These are phyloP conservation scores for Saccostrea cuccullata DNA, from an alignment of 1,140 invertebrate species.

Conservation along the genomic window DNA sequence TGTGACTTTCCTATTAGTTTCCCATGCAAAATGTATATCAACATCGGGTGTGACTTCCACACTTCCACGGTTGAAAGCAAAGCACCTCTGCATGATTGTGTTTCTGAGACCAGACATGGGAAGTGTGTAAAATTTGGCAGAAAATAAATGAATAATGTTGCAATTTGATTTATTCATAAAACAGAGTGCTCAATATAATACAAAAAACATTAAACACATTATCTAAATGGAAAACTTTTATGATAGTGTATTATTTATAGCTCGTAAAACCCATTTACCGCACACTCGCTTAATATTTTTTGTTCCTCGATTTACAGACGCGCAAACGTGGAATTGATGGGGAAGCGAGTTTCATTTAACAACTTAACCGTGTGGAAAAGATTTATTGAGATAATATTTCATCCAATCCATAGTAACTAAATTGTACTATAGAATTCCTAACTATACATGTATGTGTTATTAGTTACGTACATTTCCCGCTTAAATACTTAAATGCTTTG, in stretches of 20 bases:
- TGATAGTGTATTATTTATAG: slow-evolving; percentile 49
- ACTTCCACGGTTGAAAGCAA: neutral
- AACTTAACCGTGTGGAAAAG: slow-evolving; percentile 39
- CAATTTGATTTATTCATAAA: slow-evolving; percentile 40
- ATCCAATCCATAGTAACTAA: neutral
- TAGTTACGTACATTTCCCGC: neutral
- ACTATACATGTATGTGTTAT: too few relatives aligned
- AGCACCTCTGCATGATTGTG: neutral
- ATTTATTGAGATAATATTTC: slow-evolving; percentile 32
- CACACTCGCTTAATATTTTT: slow-evolving; percentile 40
- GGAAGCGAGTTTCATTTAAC: slow-evolving; percentile 25
- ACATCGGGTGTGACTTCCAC: slow-evolving; percentile 21
- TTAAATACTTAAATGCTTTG: neutral
- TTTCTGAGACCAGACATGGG: neutral
- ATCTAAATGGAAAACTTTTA: slow-evolving; percentile 47
- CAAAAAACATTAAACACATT: slow-evolving; percentile 43
- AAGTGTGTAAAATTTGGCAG: slow-evolving; percentile 14
- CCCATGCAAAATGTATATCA: slow-evolving; percentile 1
- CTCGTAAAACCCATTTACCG: slow-evolving; percentile 51
- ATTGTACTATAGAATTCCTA: neutral
- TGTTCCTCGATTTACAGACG: slow-evolving; percentile 9
- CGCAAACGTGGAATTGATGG: slow-evolving; percentile 17
- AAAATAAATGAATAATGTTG: slow-evolving; percentile 32
- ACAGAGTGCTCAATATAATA: slow-evolving; percentile 39
- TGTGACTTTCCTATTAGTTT: slow-evolving; percentile 10